These are phyloP conservation scores for Lacerta bilineata DNA, from an alignment of 2,797 vertebrate species.

Conservation along the genomic window DNA sequence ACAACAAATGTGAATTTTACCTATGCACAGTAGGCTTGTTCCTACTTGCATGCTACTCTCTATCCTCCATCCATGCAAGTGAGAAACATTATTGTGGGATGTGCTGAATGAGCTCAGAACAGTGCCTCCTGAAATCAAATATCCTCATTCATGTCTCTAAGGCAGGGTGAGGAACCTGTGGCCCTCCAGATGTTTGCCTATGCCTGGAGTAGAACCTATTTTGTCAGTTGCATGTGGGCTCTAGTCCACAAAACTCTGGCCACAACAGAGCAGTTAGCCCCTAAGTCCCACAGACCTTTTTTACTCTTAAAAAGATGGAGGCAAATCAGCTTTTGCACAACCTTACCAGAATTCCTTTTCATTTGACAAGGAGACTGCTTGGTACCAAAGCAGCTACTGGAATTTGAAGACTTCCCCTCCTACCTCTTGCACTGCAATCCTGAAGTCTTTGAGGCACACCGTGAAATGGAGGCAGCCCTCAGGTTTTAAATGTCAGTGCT, in stretches of 20 bases:
- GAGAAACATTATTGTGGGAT: neutral
- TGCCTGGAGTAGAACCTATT: neutral
- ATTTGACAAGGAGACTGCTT: neutral
- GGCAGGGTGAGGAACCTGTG: neutral
- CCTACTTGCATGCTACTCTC: too few species aligned
- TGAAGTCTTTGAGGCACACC: neutral
- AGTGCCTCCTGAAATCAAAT: neutral
- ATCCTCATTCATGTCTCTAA: neutral
- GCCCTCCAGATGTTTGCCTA: neutral
- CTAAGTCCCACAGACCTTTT: neutral
- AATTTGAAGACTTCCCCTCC: neutral
- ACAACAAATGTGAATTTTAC: too few species aligned
- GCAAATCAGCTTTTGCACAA: conserved; percentile 3
- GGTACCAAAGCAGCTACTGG: neutral
- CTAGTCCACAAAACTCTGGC: neutral
- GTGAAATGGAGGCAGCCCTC: neutral
- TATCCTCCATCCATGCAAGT: too few species aligned
- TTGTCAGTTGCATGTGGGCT: neutral
- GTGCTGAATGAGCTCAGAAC: neutral
- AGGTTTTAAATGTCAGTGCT: conserved; percentile 22
- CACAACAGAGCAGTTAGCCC: neutral
- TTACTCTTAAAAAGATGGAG: conserved; percentile 4
- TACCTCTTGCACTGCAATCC: too few species aligned
- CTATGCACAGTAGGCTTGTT: too few species aligned
- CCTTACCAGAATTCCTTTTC: conserved; percentile 18